Evolutionary conservation across 2,888 invertebrate species (phyloP), one percentile per base, ranked within the genome.

Genomic region (Adelognathus sp.): DNA sequence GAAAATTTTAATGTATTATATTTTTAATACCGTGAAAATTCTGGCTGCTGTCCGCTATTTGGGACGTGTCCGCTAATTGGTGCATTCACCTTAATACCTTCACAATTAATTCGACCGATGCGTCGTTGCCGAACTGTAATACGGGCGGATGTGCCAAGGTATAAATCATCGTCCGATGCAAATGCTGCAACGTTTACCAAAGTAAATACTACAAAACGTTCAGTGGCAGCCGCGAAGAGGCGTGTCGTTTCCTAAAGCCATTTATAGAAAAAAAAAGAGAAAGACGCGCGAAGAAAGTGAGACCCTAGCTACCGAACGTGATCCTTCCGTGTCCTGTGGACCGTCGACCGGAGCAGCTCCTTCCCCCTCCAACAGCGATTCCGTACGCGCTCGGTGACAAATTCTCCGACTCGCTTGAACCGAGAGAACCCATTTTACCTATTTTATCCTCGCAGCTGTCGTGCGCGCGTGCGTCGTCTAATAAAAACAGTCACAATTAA

Each of bases 241-340:
- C 90, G 90, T 90, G 89, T 61, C 89, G 86, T 84, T 89, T 90
- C 90, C 90, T 87, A 81, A 87, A 90, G 85, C 87, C 87, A 90
- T 91, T 91, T 90, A 87, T 90, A 84, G 76, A 56, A 75, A 83
- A 85, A 82, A 84, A 77, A 79, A 80, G 76, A 56, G 74, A 83
- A 85, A 82, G 84, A 77, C 79, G 79, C 79, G 73, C 76, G 80
- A 80, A 63, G 66, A 56, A 58, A 79, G 72, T 74, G 81, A 81
- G 63, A 75, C 66, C 75, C 76, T 81, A 24, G n/a, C n/a, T n/a
- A n/a, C n/a, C 75, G 85, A 88, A 90, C 89, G 90, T 90, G 90
- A 90, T 90, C 88, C 88, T 89, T 86, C 83, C 82, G 83, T 85
- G 85, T 82, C 80, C 70, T 79, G 67, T 60, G 61, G 44, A 46